A percentile compares a stretch with the other conserved stretches of the same genome.
phyloP scores from a whole-genome alignment of 2,888 invertebrate species.

The Sphinx pinastri region DNA sequence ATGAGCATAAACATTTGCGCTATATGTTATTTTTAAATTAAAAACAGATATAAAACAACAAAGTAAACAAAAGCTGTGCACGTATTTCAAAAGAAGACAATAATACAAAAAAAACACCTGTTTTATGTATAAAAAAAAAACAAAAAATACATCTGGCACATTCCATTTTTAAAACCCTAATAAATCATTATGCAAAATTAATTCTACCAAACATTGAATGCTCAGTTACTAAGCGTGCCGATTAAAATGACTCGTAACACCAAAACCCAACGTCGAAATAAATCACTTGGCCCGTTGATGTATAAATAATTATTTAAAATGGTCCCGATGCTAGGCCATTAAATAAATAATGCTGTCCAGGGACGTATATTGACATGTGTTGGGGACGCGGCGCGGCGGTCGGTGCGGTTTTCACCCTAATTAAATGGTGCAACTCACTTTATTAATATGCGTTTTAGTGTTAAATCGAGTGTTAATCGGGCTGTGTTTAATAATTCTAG shows the following conservation, averaged over 20 bases:
- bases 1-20: too few relatives aligned
- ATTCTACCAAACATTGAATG: neutral
- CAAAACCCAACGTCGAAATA: conserved; percentile 16
- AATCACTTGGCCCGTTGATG: conserved; percentile 21
- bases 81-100: too few relatives aligned
- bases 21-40: too few relatives aligned
- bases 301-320: conserved; percentile 24
- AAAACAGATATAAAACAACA: too few relatives aligned
- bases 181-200: neutral
- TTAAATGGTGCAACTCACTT: conserved; percentile 29
- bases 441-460: conserved; percentile 13
- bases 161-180: neutral
- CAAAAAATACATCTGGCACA: too few relatives aligned
- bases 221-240: neutral
- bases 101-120: too few relatives aligned
- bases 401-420: conserved; percentile 34
- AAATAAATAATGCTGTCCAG: conserved; percentile 35
- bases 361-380: conserved; percentile 31
- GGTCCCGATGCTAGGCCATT: conserved; percentile 12
- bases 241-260: conserved; percentile 15
- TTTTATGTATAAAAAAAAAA: too few relatives aligned
- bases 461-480: conserved; percentile 11
- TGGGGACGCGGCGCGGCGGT: conserved; percentile 30
- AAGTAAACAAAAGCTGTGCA: too few relatives aligned
- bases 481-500: neutral